Base-by-base conservation (phyloP, 2,113 vertebrate genomes). In the Notothenia coriiceps region DNA sequence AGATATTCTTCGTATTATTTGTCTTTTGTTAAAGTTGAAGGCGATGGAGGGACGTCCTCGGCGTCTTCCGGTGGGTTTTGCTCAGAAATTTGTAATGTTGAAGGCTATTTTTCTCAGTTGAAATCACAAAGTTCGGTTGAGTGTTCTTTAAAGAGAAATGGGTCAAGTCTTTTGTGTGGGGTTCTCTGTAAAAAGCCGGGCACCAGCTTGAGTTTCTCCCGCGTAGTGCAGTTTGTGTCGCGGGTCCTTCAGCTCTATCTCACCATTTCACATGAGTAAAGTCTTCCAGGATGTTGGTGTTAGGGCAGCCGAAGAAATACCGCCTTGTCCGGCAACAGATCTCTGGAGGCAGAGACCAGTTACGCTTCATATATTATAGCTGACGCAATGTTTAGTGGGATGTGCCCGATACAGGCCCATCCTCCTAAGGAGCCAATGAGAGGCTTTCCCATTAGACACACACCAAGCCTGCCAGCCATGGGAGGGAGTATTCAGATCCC, bases 301-400 rank as follows among this genome's bases (percentile, higher is more conserved):
- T 20, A 0, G 5, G 9, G 50, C n/a, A 6, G 44, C 25, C 14
- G 14, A 2, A 43, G 11, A 9, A n/a, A 4, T 25, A 13, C 50
- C 22, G 51, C 25, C 46, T 44, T 51, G 44, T 69, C 15, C 57
- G 10, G 44, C 54, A 50, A 51, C 13, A 6, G 29, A 1, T 55
- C 56, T 33, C 6, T 17, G 5, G 15, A 11, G 12, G 20, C 18
- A 11, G 22, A 56, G 54, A 57, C 5, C 2, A 18, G 29, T 8
- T 57, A 6, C 6, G 9, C 2, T 49, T 49, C 33, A 65, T 89
- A 80, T 84, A 78, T 52, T 10, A 18, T 0, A 17, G 65, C 62
- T 90, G 85, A 90, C 83, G 88, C 80, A 87, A 89, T 33, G 17
- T 14, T 20, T 0, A 1, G 14, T 70, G 79, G 10, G 6, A 64